Conservation (phyloP, 1,140 invertebrate genomes). For the Orius laevigatus region DNA sequence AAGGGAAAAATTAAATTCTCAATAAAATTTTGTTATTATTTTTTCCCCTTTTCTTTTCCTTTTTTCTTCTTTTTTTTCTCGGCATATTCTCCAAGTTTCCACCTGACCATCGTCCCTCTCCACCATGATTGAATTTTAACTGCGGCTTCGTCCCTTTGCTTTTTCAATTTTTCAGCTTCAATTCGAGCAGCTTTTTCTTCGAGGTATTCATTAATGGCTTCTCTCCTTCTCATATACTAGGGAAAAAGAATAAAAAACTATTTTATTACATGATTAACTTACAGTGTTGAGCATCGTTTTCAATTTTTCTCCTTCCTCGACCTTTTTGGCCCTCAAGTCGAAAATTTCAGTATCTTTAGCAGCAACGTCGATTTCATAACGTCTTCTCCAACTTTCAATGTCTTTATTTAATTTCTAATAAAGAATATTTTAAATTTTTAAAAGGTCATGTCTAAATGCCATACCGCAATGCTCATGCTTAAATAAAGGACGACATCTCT, state of each 20-base stretch:
- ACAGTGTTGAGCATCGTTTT: neutral
- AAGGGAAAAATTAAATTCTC: conserved; percentile 32
- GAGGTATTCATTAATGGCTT: conserved; percentile 4
- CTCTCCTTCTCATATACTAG: conserved; percentile 2
- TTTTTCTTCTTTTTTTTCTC: conserved; percentile 9
- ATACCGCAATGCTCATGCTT: neutral
- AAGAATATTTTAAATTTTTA: too few species aligned
- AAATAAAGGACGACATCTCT: conserved; percentile 3
- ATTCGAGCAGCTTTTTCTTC: neutral
- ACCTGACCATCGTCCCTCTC: conserved; percentile 10
- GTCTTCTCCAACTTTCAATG: neutral
- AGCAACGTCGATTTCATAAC: conserved; percentile 4
- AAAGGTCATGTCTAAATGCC: too few species aligned
- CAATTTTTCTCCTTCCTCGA: conserved; percentile 3
- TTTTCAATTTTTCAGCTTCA: neutral
- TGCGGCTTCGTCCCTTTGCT: neutral
- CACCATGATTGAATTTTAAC: conserved; percentile 10
- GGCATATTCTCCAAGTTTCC: conserved; percentile 7
- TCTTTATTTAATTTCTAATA: conserved; percentile 9
- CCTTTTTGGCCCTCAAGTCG: neutral
- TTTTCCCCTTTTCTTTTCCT: conserved; percentile 7
- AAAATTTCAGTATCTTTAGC: conserved; percentile 2
- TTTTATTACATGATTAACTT: too few species aligned
- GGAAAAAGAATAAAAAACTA: neutral
- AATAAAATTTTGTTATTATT: too few species aligned